phyloP scores from a whole-genome alignment of 2,113 vertebrate genomes.

The Tragelaphus buxtoni region DNA sequence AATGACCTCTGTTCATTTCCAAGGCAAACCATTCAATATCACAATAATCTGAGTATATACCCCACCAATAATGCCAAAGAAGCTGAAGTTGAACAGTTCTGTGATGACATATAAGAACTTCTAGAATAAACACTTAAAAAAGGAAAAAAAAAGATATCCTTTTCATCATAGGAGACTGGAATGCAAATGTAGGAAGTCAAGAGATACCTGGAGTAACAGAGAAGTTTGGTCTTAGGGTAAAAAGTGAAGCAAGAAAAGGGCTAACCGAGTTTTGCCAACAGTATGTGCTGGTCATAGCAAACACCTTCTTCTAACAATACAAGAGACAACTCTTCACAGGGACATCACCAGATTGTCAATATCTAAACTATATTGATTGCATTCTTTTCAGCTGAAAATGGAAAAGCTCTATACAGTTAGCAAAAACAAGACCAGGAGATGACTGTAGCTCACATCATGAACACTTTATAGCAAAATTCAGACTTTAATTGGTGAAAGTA shows the following conservation, averaged over 20 bases:
- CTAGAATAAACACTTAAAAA: not conserved
- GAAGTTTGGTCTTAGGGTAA: not conserved
- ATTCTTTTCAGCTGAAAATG: not conserved
- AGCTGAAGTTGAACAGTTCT: not conserved
- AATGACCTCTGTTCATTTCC: not conserved
- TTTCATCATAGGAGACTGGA: not conserved
- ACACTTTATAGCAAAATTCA: not conserved
- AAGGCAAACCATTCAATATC: not conserved
- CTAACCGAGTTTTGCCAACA: not conserved
- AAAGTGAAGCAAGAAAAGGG: not conserved
- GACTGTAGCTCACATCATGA: not conserved
- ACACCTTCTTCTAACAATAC: not conserved
- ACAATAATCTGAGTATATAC: not conserved
- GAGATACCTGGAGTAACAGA: not conserved
- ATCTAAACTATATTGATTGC: accelerated
- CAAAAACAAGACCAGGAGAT: not conserved
- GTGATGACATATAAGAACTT: not conserved
- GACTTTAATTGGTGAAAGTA: not conserved
- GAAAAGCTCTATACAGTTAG: not conserved
- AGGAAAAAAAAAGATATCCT: no score
- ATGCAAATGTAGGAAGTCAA: not conserved
- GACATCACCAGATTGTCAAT: not conserved
- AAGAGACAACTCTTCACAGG: not conserved
- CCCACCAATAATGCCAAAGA: not conserved
- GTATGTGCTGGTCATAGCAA: not conserved